Percentiles rank a stretch among this genome's conserved stretches.
Conservation (phyloP, 2,797 vertebrate genomes). For the Danio jaintianensis region DNA sequence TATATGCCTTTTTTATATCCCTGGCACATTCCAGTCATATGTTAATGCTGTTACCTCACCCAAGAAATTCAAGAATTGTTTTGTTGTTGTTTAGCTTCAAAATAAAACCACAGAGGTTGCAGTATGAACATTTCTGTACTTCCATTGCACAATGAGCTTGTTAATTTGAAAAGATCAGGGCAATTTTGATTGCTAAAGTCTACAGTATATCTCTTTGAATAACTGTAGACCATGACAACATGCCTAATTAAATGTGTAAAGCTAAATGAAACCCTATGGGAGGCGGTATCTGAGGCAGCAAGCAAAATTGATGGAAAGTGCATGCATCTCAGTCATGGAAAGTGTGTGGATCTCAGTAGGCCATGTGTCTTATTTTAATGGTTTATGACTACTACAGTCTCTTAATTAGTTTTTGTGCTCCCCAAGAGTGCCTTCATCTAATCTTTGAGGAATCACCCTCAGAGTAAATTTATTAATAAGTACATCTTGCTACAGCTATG, state of each 20-base stretch:
- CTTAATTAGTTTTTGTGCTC: background rate
- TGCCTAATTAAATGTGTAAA: slow-evolving; percentile 51
- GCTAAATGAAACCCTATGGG: slow-evolving; percentile 16
- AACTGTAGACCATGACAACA: background rate
- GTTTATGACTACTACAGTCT: slow-evolving; percentile 32
- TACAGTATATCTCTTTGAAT: background rate
- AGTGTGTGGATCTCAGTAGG: slow-evolving; percentile 2
- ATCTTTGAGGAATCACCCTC: slow-evolving; percentile 4
- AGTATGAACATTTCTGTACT: background rate
- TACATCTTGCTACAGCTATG: slow-evolving; percentile 1
- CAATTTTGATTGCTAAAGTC: background rate
- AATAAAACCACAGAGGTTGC: background rate
- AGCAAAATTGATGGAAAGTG: background rate
- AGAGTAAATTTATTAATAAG: background rate
- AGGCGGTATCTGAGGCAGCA: slow-evolving; percentile 1
- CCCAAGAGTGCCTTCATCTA: background rate
- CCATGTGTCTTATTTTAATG: slow-evolving; percentile 18
- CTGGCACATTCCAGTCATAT: too few species aligned
- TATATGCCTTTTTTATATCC: too few species aligned
- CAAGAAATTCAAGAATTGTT: background rate
- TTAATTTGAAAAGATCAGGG: background rate
- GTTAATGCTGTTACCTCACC: background rate
- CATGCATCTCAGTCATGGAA: background rate
- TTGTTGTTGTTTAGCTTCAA: background rate
- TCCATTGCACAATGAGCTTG: background rate